A percentile compares a stretch with the other conserved stretches of the same genome.
Evolutionary conservation across 2,888 invertebrate species (phyloP).

Genomic region (Ephialtes manifestator): DNA sequence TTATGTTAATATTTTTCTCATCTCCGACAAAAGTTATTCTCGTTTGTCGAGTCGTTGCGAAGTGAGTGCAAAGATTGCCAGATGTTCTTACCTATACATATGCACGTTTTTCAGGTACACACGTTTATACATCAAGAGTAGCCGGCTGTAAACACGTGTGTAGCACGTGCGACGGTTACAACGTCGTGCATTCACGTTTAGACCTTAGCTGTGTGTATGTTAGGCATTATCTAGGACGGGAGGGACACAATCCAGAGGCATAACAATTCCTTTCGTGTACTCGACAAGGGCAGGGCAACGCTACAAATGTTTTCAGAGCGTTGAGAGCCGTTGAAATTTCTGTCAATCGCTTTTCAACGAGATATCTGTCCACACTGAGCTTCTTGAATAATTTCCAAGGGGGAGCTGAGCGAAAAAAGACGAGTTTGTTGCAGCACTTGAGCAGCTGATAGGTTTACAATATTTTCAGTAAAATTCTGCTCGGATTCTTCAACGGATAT

Average conservation of each 20-base stretch:
- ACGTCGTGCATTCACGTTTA: conserved; percentile 60
- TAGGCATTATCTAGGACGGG: conserved; percentile 4
- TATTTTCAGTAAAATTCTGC: conserved; percentile 33
- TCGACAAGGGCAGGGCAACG: conserved; percentile 5
- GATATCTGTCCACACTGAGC: conserved; percentile 26
- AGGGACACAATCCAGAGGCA: conserved; percentile 32
- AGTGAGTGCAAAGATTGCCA: conserved; percentile 35
- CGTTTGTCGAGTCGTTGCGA: conserved; percentile 42
- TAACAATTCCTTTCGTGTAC: conserved; percentile 34
- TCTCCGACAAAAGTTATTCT: conserved; percentile 41
- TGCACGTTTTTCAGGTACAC: conserved; percentile 45
- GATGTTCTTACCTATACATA: conserved; percentile 55
- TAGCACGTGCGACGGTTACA: conserved; percentile 64
- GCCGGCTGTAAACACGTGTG: conserved; percentile 53
- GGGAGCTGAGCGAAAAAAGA: conserved; percentile 18
- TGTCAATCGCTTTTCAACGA: conserved; percentile 29
- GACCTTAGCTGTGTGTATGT: background rate
- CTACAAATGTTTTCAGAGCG: conserved; percentile 11
- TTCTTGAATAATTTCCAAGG: conserved; percentile 25
- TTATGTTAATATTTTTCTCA: too few relatives aligned
- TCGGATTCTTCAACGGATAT: conserved; percentile 1
- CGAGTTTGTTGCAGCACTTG: conserved; percentile 25
- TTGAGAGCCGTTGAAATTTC: conserved; percentile 47
- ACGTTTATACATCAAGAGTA: conserved; percentile 5
- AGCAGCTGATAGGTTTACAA: conserved; percentile 54